These are phyloP conservation scores for Brachionus manjavacas DNA, from an alignment of 1,140 invertebrate genomes.

Conservation along the genomic window DNA sequence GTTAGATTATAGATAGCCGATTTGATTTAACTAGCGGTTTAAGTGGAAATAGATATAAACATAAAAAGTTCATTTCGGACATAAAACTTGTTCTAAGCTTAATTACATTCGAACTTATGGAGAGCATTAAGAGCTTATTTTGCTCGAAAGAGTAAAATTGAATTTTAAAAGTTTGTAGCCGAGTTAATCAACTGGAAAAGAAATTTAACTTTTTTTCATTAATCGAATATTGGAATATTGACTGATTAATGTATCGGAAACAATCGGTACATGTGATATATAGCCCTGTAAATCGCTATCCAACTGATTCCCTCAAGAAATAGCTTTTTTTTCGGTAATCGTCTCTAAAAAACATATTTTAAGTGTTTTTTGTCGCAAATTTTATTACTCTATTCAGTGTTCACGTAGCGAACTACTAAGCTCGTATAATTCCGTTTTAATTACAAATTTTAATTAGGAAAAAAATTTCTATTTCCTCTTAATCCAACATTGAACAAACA, in stretches of 20 bases:
- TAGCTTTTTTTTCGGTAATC: background rate
- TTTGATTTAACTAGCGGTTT: background rate
- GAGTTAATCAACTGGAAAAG: conserved; percentile 30
- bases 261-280: background rate
- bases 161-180: background rate
- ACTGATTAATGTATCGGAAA: conserved; percentile 38
- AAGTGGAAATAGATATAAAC: background rate
- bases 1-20: background rate
- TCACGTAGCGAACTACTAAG: background rate
- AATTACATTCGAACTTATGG: background rate
- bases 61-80: background rate
- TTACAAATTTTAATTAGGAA: conserved; percentile 12
- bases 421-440: conserved; percentile 26
- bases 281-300: background rate
- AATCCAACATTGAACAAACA: conserved; percentile 17
- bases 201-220: conserved; percentile 6
- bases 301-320: background rate
- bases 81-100: background rate
- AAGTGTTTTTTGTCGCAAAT: background rate
- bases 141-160: background rate
- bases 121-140: background rate
- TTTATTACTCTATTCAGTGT: background rate
- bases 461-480: background rate
- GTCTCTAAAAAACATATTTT: conserved; percentile 9
- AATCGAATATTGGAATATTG: conserved; percentile 28